A percentile compares a stretch with the other conserved stretches of the same genome.
These are phyloP conservation scores for Potamarius usumacintae DNA, from an alignment of 2,113 vertebrate species.

Conservation along the genomic window DNA sequence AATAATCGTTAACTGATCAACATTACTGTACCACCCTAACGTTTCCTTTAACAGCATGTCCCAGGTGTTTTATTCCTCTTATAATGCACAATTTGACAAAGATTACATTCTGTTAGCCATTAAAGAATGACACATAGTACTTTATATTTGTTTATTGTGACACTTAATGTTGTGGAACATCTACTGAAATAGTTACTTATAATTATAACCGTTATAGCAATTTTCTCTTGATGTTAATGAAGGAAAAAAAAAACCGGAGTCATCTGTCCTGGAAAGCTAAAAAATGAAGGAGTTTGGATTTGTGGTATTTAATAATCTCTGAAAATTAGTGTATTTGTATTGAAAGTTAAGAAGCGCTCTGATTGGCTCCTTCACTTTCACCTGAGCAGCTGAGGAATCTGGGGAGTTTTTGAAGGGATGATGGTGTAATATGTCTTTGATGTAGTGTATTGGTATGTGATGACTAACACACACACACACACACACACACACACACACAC, in stretches of 20 bases:
- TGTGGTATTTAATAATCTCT: background rate
- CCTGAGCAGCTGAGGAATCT: conserved; percentile 15
- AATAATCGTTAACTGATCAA: too few relatives aligned
- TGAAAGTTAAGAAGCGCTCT: background rate
- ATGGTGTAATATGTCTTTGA: background rate
- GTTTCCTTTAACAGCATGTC: too few relatives aligned
- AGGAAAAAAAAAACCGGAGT: too few relatives aligned
- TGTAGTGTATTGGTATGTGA: background rate
- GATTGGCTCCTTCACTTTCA: conserved; percentile 3
- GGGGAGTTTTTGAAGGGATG: background rate
- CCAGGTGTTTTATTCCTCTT: too few relatives aligned
- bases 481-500: conserved; percentile 4
- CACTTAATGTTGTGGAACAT: background rate
- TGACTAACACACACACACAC: conserved; percentile 9
- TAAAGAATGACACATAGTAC: too few relatives aligned
- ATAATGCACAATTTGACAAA: too few relatives aligned
- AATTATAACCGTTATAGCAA: background rate
- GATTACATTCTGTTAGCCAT: too few relatives aligned
- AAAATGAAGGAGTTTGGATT: background rate
- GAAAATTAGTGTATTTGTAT: background rate
- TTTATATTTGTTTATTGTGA: background rate
- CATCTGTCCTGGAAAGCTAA: background rate
- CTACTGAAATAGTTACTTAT: background rate
- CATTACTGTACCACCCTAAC: too few relatives aligned
- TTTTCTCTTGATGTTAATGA: background rate